Percentiles rank a stretch among this genome's conserved stretches.
phyloP scores from a whole-genome alignment of 2,113 vertebrate genomes.

The Pomatorhinus ruficollis region DNA sequence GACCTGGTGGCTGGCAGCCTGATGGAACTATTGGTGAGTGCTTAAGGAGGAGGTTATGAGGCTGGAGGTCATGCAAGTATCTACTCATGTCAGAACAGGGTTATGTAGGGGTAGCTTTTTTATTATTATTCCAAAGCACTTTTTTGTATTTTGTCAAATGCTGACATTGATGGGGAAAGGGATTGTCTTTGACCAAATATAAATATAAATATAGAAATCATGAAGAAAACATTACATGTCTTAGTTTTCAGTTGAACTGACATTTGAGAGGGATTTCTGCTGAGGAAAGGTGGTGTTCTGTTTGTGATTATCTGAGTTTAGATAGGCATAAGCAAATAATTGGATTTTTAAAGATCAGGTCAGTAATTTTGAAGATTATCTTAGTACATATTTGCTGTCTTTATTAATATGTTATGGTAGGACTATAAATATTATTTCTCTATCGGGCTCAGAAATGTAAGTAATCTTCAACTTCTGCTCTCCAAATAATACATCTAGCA shows the following conservation, averaged over 20 bases:
- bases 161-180: neutral
- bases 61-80: neutral
- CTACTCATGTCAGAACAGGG: neutral
- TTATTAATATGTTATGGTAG: neutral
- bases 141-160: neutral
- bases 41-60: neutral
- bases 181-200: neutral
- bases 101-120: accelerated
- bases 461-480: neutral
- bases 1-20: neutral
- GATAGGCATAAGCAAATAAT: neutral
- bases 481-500: neutral
- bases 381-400: neutral
- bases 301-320: neutral
- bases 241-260: neutral
- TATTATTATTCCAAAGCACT: neutral
- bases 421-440: neutral
- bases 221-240: neutral
- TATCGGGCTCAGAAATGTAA: neutral
- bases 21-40: neutral
- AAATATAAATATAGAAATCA: neutral
- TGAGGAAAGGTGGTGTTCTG: neutral
- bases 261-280: neutral
- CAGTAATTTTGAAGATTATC: neutral
- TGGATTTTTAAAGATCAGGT: neutral